These are phyloP conservation scores for Gonocerus acuteangulatus DNA, from an alignment of 2,888 invertebrate species.

Conservation along the genomic window DNA sequence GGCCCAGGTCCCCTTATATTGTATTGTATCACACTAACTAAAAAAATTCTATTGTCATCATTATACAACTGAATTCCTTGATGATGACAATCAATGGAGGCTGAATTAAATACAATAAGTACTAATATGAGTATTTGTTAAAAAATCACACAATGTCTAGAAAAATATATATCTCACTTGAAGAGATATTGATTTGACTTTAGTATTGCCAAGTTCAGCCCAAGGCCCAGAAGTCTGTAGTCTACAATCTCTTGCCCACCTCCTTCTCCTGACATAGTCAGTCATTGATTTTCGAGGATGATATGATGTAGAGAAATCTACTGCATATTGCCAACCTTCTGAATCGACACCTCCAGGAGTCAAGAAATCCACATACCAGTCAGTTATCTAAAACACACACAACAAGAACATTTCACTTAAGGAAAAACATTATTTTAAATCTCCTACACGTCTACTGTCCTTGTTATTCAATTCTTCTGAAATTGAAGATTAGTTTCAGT, in stretches of 20 bases:
- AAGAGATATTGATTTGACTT: constrained; percentile 70
- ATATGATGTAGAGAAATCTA: constrained; percentile 81
- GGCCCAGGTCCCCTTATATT: no score
- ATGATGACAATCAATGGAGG: no score
- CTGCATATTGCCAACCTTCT: constrained; percentile 92
- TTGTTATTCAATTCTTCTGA: no score
- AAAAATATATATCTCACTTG: constrained; percentile 53
- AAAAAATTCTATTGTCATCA: no score
- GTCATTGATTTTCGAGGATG: constrained; percentile 79
- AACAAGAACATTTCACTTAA: neutral
- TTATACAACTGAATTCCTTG: no score
- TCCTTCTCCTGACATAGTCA: constrained; percentile 75
- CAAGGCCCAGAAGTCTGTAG: constrained; percentile 80
- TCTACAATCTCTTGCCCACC: constrained; percentile 78
- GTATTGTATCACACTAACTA: no score
- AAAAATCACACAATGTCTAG: no score
- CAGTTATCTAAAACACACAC: constrained; percentile 54
- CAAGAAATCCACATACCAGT: constrained; percentile 88
- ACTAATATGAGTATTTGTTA: no score
- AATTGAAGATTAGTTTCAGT: no score
- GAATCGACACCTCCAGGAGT: constrained; percentile 82
- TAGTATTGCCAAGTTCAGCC: constrained; percentile 78
- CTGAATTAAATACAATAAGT: no score
- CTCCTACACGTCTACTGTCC: no score
- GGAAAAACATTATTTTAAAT: no score